phyloP scores from a whole-genome alignment of 2,888 invertebrate species.

The Tineola bisselliella region DNA sequence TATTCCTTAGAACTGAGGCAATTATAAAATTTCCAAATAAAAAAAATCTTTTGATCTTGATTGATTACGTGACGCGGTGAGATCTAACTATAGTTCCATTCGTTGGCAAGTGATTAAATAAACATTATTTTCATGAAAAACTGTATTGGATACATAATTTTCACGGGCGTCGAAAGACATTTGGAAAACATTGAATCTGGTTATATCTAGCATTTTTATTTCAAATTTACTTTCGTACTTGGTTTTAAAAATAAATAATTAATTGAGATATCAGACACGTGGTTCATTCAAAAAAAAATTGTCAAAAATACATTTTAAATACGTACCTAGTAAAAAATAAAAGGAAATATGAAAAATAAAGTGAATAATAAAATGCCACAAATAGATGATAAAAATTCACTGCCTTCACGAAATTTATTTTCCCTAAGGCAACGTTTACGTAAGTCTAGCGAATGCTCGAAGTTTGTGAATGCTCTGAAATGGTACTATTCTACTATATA shows the following conservation, averaged over 20 bases:
- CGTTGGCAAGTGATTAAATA: constrained; percentile 4
- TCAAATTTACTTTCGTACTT: too few species aligned
- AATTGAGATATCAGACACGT: too few species aligned
- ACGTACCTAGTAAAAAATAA: too few species aligned
- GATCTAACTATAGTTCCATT: neutral
- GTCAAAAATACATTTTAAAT: too few species aligned
- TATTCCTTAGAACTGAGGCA: neutral
- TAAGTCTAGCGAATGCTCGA: neutral
- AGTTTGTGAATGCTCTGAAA: too few species aligned
- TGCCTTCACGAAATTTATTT: neutral
- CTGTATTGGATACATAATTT: neutral
- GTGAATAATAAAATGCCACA: neutral
- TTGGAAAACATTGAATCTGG: neutral
- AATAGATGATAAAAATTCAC: neutral
- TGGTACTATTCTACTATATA: too few species aligned
- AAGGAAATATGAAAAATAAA: neutral
- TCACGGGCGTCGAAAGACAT: neutral
- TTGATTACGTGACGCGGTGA: neutral
- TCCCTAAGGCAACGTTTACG: neutral
- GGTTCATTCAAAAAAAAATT: too few species aligned
- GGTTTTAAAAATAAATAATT: too few species aligned
- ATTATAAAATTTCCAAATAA: constrained; percentile 2
- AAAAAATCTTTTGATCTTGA: constrained; percentile 1
- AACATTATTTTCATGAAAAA: neutral
- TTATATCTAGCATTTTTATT: too few species aligned